Percentiles rank a stretch among this genome's conserved stretches.
Conservation (phyloP, 2,113 vertebrate genomes). For the Amblyornis subalaris region DNA sequence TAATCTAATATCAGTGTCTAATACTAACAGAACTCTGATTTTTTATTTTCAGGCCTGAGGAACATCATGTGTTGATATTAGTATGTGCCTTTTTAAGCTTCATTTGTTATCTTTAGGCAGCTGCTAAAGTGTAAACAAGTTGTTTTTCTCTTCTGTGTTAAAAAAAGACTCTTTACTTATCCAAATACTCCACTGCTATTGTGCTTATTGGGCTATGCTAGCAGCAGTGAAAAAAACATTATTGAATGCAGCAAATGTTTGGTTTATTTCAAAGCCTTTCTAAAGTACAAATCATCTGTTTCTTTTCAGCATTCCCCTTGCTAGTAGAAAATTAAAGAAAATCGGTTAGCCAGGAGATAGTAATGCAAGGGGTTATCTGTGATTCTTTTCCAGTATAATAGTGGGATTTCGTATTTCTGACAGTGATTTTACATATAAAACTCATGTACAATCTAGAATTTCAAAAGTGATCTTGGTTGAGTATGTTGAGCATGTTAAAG, state of each 20-base stretch:
- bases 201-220: background rate
- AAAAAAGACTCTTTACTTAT: background rate
- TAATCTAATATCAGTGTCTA: slow-evolving; percentile 25
- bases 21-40: background rate
- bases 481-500: background rate
- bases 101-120: slow-evolving; percentile 44
- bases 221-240: background rate
- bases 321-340: background rate
- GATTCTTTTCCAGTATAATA: background rate
- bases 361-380: background rate
- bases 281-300: background rate
- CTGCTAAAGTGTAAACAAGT: slow-evolving; percentile 45
- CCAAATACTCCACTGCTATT: background rate
- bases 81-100: slow-evolving; percentile 9
- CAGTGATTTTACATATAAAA: background rate
- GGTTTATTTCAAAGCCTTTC: slow-evolving; percentile 7
- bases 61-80: slow-evolving; percentile 38
- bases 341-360: background rate
- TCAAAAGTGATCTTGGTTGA: background rate
- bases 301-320: background rate
- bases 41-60: slow-evolving; percentile 5
- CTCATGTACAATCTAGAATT: background rate
- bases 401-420: background rate
- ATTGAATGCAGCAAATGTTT: background rate
- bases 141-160: slow-evolving; percentile 12